Evolutionary conservation across 1,140 invertebrate genomes (phyloP).

Genomic region (Pogonomyrmex californicus): DNA sequence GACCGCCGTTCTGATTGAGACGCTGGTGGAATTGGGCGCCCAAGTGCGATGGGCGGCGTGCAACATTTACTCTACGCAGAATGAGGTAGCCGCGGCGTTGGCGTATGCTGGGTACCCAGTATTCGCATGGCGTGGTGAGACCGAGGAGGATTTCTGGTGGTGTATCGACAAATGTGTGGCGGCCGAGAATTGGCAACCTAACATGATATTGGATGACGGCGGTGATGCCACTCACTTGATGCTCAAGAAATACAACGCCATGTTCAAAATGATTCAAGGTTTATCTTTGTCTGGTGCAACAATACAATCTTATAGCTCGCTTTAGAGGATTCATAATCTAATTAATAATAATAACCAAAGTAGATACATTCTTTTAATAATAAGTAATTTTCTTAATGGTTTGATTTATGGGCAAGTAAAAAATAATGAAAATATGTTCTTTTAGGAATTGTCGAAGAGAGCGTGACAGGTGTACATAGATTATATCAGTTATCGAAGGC

Average conservation of each 20-base stretch:
- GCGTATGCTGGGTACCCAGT: slow-evolving; percentile 96
- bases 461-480: slow-evolving; percentile 98
- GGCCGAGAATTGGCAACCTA: slow-evolving; percentile 98
- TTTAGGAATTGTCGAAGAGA: slow-evolving; percentile 98
- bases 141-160: slow-evolving; percentile 99
- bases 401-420: slow-evolving; percentile 15
- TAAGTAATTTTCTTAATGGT: background rate
- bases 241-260: slow-evolving; percentile 98
- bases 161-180: slow-evolving; percentile 98
- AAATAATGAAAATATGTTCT: slow-evolving; percentile 20
- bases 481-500: slow-evolving; percentile 98
- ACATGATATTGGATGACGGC: slow-evolving; percentile 99
- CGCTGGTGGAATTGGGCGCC: slow-evolving; percentile 95
- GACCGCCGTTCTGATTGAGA: slow-evolving; percentile 98
- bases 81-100: slow-evolving; percentile 98
- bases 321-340: slow-evolving; percentile 1
- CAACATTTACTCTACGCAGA: slow-evolving; percentile 99
- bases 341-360: background rate
- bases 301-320: slow-evolving; percentile 30
- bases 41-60: slow-evolving; percentile 98
- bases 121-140: slow-evolving; percentile 98
- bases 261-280: slow-evolving; percentile 98
- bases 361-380: slow-evolving; percentile 69
- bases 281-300: slow-evolving; percentile 26
- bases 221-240: slow-evolving; percentile 99